phyloP scores from a whole-genome alignment of 1,140 invertebrate genomes.

The Drosophila suzukii region DNA sequence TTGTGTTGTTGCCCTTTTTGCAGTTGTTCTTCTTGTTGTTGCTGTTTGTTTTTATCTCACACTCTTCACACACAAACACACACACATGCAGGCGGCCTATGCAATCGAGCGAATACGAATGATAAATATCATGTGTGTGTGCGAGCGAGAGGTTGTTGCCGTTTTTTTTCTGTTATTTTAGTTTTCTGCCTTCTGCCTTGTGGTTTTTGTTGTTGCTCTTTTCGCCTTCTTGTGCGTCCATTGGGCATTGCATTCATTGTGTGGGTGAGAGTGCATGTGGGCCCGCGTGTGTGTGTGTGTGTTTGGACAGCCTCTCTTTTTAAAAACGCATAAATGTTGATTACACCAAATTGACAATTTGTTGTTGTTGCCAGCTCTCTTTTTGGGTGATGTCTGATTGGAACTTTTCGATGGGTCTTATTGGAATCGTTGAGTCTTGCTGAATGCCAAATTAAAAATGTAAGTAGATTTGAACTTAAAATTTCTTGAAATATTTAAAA shows the following conservation, averaged over 20 bases:
- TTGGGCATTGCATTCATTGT: conserved; percentile 63
- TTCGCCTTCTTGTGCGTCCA: conserved; percentile 46
- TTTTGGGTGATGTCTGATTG: neutral
- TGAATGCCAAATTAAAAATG: too few relatives aligned
- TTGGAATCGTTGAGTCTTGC: neutral
- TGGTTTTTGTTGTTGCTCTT: conserved; percentile 37
- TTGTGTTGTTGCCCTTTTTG: conserved; percentile 26
- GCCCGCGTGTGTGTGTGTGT: conserved; percentile 21
- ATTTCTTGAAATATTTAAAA: too few relatives aligned
- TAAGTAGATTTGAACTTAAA: too few relatives aligned
- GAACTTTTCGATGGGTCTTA: neutral
- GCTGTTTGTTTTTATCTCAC: conserved; percentile 36
- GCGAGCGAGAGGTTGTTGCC: conserved; percentile 39
- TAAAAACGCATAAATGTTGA: conserved; percentile 76
- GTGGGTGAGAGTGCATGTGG: conserved; percentile 6
- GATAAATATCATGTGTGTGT: conserved; percentile 37
- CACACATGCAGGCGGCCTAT: conserved; percentile 27
- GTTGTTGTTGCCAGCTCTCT: conserved; percentile 31
- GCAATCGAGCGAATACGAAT: conserved; percentile 47
- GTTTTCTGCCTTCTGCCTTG: conserved; percentile 37
- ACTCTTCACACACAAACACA: conserved; percentile 24
- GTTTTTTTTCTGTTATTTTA: conserved; percentile 35
- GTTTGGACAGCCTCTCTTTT: conserved; percentile 58
- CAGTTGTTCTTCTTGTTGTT: conserved; percentile 15
- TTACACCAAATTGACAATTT: conserved; percentile 71